Percentiles rank a stretch among this genome's conserved stretches.
phyloP scores from a whole-genome alignment of 2,888 invertebrate species.

The Lithophane semibrunnea region DNA sequence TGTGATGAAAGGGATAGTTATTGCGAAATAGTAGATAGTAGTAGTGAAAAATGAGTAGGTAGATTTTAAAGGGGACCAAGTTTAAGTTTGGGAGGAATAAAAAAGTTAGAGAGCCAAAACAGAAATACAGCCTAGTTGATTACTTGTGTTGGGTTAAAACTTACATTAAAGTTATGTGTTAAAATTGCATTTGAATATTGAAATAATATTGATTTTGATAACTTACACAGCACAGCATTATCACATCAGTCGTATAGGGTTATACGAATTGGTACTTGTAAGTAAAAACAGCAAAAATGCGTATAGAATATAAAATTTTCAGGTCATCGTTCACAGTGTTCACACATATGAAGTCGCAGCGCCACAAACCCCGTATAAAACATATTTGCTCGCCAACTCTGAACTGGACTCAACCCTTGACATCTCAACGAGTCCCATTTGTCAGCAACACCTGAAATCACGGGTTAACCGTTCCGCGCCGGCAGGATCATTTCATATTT shows the following conservation, averaged over 20 bases:
- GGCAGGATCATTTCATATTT: constrained; percentile 88
- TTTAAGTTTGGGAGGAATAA: not conserved
- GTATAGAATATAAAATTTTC: not conserved
- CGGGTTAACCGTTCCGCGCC: constrained; percentile 72
- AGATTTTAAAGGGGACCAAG: not conserved
- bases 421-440: constrained; percentile 73
- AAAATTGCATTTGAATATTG: too few species aligned
- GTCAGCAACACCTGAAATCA: constrained; percentile 71
- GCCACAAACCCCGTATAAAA: constrained; percentile 31
- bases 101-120: not conserved
- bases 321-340: not conserved
- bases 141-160: not conserved
- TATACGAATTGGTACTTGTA: not conserved
- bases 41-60: not conserved
- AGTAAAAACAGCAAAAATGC: not conserved
- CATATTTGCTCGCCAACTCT: constrained; percentile 35
- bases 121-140: not conserved
- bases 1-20: not conserved
- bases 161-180: too few species aligned
- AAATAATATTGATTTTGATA: not conserved
- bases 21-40: not conserved
- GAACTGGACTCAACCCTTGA: constrained; percentile 58
- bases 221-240: not conserved
- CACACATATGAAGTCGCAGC: constrained; percentile 2
- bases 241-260: not conserved